Evolutionary conservation across 64 coral and sea anemone genomes (phyloP).

Genomic region (Acropora yongei): DNA sequence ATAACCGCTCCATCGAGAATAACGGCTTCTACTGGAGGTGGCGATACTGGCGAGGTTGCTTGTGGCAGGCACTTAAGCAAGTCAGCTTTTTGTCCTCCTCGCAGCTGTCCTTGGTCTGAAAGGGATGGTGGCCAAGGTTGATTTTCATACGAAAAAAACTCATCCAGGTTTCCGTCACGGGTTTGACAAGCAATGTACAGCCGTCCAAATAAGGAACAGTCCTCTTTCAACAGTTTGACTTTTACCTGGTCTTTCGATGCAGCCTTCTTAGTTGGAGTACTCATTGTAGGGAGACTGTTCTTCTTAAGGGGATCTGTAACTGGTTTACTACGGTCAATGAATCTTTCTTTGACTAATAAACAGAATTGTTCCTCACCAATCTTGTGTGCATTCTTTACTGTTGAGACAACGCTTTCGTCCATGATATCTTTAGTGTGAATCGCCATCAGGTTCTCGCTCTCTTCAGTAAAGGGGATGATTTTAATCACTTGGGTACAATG

Average conservation of each 20-base stretch:
- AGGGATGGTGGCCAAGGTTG: conserved; percentile 69
- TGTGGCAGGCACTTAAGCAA: conserved; percentile 69
- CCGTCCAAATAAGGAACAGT: background rate
- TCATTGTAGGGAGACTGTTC: background rate
- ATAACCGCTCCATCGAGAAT: no score
- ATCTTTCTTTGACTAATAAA: conserved; percentile 28
- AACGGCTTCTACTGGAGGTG: background rate
- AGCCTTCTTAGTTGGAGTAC: conserved; percentile 6
- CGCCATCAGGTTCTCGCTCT: conserved; percentile 11
- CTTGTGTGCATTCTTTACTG: conserved; percentile 14
- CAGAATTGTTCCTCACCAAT: conserved; percentile 19
- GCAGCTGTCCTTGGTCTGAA: conserved; percentile 61
- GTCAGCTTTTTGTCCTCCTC: conserved; percentile 70
- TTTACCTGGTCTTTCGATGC: conserved; percentile 13
- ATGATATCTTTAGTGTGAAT: conserved; percentile 53
- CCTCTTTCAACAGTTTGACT: background rate
- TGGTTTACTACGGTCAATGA: conserved; percentile 20
- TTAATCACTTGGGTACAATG: no score
- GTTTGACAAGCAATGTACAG: conserved; percentile 57
- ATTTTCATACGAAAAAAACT: conserved; percentile 62
- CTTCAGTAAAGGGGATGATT: conserved; percentile 30
- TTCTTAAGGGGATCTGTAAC: conserved; percentile 19
- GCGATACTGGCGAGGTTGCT: conserved; percentile 53
- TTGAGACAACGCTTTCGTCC: conserved; percentile 20
- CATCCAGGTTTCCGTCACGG: conserved; percentile 39